Evolutionary conservation across 2,797 vertebrate species (phyloP).

Genomic region (Hylomyscus alleni): DNA sequence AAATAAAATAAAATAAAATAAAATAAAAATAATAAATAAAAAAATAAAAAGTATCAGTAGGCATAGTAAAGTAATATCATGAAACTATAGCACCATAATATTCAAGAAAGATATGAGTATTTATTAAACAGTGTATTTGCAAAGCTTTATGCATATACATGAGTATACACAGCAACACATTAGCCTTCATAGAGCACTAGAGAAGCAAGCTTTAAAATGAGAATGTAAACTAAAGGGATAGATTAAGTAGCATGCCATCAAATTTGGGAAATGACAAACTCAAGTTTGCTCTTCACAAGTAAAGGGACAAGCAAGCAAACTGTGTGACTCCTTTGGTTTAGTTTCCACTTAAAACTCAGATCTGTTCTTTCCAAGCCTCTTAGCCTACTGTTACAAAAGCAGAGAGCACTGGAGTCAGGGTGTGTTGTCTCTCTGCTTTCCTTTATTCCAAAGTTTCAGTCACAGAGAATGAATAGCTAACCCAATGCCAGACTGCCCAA

Average conservation of each 20-base stretch:
- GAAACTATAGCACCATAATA: neutral
- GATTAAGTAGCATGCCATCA: neutral
- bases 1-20: too few species aligned
- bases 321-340: neutral
- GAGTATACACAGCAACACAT: neutral
- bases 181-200: neutral
- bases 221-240: neutral
- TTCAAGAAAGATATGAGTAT: constrained; percentile 31
- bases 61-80: neutral
- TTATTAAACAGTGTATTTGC: neutral
- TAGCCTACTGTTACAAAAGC: neutral
- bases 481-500: neutral
- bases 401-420: neutral
- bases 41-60: neutral
- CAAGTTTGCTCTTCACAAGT: constrained; percentile 21
- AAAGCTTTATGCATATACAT: neutral
- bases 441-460: constrained; percentile 51
- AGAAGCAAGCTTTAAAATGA: neutral
- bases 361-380: neutral
- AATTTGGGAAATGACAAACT: neutral
- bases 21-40: too few species aligned
- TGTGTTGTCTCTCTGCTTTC: neutral
- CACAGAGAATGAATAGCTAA: constrained; percentile 47
- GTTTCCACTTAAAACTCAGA: constrained; percentile 45
- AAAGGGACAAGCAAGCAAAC: neutral